phyloP scores from a whole-genome alignment of 2,888 invertebrate species.

The Sialis fuliginosa region DNA sequence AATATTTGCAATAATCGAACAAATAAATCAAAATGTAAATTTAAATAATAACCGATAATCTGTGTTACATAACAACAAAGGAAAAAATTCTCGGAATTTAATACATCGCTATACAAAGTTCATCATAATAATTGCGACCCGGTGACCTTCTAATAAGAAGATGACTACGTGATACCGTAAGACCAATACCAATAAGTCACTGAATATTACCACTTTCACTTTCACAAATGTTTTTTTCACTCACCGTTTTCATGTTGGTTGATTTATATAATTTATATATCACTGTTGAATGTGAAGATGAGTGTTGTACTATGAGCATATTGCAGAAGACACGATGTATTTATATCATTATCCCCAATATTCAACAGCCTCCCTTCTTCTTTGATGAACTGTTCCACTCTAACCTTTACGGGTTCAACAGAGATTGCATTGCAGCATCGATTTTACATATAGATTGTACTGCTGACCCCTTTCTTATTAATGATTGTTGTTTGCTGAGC shows the following conservation, averaged over 20 bases:
- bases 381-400: not conserved
- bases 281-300: not conserved
- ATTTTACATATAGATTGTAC: no score
- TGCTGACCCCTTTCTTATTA: no score
- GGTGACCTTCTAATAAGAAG: not conserved
- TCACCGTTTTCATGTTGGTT: not conserved
- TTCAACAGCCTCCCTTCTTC: not conserved
- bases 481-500: no score
- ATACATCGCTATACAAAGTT: no score
- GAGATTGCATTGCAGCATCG: no score
- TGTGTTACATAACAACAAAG: no score
- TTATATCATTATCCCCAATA: not conserved
- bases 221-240: not conserved
- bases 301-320: not conserved
- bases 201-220: not conserved
- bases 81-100: no score
- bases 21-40: no score
- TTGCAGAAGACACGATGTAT: not conserved
- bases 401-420: no score
- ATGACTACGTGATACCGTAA: not conserved
- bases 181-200: not conserved
- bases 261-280: not conserved
- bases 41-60: no score
- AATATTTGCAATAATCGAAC: no score
- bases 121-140: no score